phyloP scores from a whole-genome alignment of 2,888 invertebrate genomes.

The Protula sp. region DNA sequence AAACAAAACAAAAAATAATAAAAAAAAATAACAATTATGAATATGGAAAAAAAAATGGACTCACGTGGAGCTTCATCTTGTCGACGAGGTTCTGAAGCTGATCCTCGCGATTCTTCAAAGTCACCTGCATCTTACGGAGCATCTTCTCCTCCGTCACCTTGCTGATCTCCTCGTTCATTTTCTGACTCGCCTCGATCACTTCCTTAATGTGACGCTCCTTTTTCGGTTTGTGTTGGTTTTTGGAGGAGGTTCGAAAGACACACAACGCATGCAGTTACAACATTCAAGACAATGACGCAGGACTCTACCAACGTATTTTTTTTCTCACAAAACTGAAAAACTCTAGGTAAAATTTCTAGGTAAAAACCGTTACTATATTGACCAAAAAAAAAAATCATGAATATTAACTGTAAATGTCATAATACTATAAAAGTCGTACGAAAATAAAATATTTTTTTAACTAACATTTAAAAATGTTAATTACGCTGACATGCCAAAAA shows the following conservation, averaged over 20 bases:
- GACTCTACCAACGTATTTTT: not conserved
- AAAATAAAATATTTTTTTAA: too few relatives aligned
- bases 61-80: constrained; percentile 84
- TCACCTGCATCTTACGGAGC: constrained; percentile 80
- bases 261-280: not conserved
- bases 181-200: constrained; percentile 62
- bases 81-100: constrained; percentile 86
- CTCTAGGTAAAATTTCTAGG: too few relatives aligned
- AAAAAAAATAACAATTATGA: too few relatives aligned
- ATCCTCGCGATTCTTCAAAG: constrained; percentile 82
- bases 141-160: constrained; percentile 71
- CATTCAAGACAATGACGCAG: too few relatives aligned
- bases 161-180: constrained; percentile 66
- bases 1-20: too few relatives aligned
- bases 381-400: too few relatives aligned
- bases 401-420: too few relatives aligned
- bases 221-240: not conserved
- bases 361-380: too few relatives aligned
- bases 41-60: constrained; percentile 48
- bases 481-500: too few relatives aligned
- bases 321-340: not conserved
- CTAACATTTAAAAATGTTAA: too few relatives aligned
- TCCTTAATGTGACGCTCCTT: constrained; percentile 49
- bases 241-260: not conserved
- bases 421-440: too few relatives aligned